Evolutionary conservation across 2,797 vertebrate genomes (phyloP).

Genomic region (Propithecus deckenii): DNA sequence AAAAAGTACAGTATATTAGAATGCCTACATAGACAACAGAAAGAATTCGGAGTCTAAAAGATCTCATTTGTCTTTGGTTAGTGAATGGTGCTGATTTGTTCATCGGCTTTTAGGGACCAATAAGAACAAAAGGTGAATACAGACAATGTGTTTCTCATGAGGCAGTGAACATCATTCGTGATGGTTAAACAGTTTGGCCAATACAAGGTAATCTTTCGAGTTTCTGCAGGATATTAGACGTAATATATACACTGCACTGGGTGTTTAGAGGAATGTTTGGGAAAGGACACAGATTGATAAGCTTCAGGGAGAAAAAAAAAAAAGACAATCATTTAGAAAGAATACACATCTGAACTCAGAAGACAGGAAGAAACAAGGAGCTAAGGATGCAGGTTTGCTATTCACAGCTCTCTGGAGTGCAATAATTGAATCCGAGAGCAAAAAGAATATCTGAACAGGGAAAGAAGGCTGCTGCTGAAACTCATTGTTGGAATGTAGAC

Average conservation of each 20-base stretch:
- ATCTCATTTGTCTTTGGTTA: constrained; percentile 45
- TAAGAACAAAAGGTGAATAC: constrained; percentile 39
- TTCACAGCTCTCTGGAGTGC: constrained; percentile 31
- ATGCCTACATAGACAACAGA: not conserved
- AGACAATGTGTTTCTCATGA: constrained; percentile 42
- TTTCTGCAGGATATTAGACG: constrained; percentile 55
- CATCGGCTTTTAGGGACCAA: not conserved
- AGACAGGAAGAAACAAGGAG: not conserved
- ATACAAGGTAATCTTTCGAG: constrained; percentile 47
- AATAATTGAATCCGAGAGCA: constrained; percentile 21
- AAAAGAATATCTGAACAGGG: constrained; percentile 13
- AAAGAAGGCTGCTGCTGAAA: constrained; percentile 32
- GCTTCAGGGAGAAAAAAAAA: not conserved
- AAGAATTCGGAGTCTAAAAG: constrained; percentile 1
- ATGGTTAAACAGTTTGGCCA: constrained; percentile 47
- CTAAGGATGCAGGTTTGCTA: not conserved
- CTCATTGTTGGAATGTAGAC: not conserved
- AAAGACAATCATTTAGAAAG: constrained; percentile 48
- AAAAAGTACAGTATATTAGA: constrained; percentile 15
- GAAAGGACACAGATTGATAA: constrained; percentile 46
- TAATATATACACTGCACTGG: constrained; percentile 23
- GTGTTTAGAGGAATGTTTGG: constrained; percentile 61
- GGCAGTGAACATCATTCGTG: constrained; percentile 50
- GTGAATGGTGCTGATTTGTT: constrained; percentile 58
- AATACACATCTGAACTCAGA: constrained; percentile 42